Conservation (phyloP, 2,113 vertebrate species). For the Hemicordylus capensis region DNA sequence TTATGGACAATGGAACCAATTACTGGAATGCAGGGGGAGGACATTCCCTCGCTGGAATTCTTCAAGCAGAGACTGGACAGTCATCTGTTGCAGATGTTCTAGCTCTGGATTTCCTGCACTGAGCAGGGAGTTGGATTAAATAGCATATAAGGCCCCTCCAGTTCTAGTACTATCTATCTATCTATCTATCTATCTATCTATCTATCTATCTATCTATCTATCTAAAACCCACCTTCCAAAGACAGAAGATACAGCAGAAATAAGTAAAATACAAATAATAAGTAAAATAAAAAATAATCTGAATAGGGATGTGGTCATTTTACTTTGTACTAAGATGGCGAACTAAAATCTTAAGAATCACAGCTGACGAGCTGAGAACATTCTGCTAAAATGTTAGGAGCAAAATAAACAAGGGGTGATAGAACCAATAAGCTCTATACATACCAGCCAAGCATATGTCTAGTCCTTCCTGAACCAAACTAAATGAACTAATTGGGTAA, state of each 20-base stretch:
- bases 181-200: too few species aligned
- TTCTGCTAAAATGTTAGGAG: not conserved
- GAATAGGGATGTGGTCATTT: not conserved
- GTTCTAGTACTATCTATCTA: too few species aligned
- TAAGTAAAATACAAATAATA: not conserved
- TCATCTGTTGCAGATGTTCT: too few species aligned
- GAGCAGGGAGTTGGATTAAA: too few species aligned
- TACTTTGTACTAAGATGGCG: not conserved
- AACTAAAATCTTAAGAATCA: not conserved
- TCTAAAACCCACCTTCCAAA: not conserved
- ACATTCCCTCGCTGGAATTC: too few species aligned
- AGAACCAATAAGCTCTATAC: not conserved
- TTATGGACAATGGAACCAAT: too few species aligned
- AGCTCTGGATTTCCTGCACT: too few species aligned
- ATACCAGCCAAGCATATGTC: not conserved
- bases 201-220: too few species aligned
- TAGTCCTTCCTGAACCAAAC: not conserved
- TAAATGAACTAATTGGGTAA: not conserved
- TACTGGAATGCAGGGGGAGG: too few species aligned
- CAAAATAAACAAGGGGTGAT: not conserved
- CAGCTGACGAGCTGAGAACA: not conserved
- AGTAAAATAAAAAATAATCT: not conserved
- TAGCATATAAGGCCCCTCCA: too few species aligned
- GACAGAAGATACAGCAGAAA: not conserved
- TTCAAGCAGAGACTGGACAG: too few species aligned